Evolutionary conservation across 2,113 vertebrate genomes (phyloP).

Genomic region (Caloenas nicobarica): DNA sequence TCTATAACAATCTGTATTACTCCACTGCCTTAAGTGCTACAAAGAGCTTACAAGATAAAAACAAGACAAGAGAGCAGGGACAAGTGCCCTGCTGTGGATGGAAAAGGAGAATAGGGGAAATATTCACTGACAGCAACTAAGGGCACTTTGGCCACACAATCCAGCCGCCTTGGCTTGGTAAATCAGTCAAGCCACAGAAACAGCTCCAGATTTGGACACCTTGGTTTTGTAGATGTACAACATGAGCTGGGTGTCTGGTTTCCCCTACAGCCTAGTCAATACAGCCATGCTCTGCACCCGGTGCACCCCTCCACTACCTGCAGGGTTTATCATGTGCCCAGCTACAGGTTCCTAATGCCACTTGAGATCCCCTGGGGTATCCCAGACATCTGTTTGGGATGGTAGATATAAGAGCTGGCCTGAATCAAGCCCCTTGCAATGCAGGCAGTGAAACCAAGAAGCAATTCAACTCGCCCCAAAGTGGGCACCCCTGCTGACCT

Average conservation of each 20-base stretch:
- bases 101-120: not conserved
- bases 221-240: not conserved
- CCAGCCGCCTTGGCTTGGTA: not conserved
- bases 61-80: not conserved
- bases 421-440: not conserved
- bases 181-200: not conserved
- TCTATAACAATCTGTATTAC: not conserved
- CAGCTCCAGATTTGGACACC: not conserved
- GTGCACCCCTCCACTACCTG: not conserved
- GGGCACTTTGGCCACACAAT: not conserved
- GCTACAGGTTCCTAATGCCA: not conserved
- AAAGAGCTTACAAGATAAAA: not conserved
- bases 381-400: not conserved
- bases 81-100: not conserved
- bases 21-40: not conserved
- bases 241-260: not conserved
- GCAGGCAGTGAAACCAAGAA: not conserved
- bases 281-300: not conserved
- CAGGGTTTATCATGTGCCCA: not conserved
- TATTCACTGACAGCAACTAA: not conserved
- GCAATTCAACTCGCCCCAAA: rapidly evolving
- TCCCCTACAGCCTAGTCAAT: not conserved
- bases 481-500: not conserved
- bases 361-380: not conserved
- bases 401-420: not conserved